A percentile compares a stretch with the other conserved stretches of the same genome.
Evolutionary conservation across 2,888 invertebrate genomes (phyloP).

Genomic region (Calliphora vomitoria): DNA sequence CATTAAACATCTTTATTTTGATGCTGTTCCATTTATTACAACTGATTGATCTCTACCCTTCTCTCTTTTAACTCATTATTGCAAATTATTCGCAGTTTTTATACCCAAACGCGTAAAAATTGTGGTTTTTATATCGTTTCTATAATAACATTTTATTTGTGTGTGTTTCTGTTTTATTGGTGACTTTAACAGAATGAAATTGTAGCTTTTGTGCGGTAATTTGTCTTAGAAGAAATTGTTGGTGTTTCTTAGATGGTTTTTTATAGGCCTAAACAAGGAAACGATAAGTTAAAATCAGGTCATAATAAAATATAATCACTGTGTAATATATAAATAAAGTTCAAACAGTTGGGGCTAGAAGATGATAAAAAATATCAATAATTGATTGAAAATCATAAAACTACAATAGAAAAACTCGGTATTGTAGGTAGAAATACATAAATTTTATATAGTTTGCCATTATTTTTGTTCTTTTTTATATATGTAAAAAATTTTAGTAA

Average conservation of each 20-base stretch:
- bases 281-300: not conserved
- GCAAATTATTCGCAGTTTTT: too few species aligned
- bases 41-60: too few species aligned
- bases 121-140: not conserved
- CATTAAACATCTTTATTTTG: too few species aligned
- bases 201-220: not conserved
- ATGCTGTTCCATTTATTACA: too few species aligned
- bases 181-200: slow-evolving; percentile 1
- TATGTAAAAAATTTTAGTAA: not conserved
- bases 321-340: not conserved
- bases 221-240: not conserved
- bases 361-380: not conserved
- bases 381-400: slow-evolving; percentile 4
- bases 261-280: not conserved
- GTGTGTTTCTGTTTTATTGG: not conserved
- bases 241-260: not conserved
- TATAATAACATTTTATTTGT: not conserved
- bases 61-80: too few species aligned
- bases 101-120: not conserved
- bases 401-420: not conserved
- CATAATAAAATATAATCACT: not conserved
- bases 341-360: not conserved
- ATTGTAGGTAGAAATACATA: not conserved
- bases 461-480: not conserved
- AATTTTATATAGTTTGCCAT: not conserved